These are phyloP conservation scores for Spodoptera littoralis DNA, from an alignment of 2,888 invertebrate species.

Conservation along the genomic window DNA sequence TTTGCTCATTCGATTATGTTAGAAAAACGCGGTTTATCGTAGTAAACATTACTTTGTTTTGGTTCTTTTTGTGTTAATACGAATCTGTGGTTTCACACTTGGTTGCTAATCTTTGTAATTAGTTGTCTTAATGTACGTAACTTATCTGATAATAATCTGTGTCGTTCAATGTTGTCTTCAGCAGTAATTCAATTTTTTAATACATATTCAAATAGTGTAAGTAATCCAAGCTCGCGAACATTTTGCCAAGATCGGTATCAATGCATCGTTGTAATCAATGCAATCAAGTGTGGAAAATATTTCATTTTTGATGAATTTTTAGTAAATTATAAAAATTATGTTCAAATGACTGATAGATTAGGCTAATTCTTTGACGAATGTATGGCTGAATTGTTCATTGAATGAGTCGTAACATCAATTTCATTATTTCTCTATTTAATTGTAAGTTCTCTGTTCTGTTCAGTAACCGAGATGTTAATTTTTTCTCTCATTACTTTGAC, in stretches of 20 bases:
- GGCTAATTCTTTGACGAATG: conserved; percentile 42
- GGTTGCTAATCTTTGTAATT: conserved; percentile 16
- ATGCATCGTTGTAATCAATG: not conserved
- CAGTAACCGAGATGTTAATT: conserved; percentile 37
- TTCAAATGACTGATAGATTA: conserved; percentile 62
- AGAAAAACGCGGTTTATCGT: not conserved
- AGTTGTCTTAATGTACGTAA: not conserved
- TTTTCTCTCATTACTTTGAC: conserved; percentile 51
- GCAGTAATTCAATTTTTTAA: too few species aligned
- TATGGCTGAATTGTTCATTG: conserved; percentile 29
- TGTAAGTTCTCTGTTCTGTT: conserved; percentile 29
- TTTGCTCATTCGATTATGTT: conserved; percentile 36
- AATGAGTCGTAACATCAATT: conserved; percentile 33
- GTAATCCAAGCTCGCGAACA: too few species aligned
- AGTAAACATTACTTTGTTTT: conserved; percentile 36
- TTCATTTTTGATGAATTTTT: conserved; percentile 27
- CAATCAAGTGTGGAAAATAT: conserved; percentile 42
- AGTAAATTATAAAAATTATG: conserved; percentile 47
- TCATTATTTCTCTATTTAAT: conserved; percentile 19
- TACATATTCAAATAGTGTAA: too few species aligned
- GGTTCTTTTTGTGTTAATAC: conserved; percentile 15
- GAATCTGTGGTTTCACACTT: conserved; percentile 35
- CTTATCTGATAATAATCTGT: not conserved
- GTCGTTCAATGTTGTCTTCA: not conserved
- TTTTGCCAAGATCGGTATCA: too few species aligned